A percentile compares a stretch with the other conserved stretches of the same genome.
Evolutionary conservation across 2,797 vertebrate species (phyloP).

Genomic region (Microctenopoma stevenorrisi): DNA sequence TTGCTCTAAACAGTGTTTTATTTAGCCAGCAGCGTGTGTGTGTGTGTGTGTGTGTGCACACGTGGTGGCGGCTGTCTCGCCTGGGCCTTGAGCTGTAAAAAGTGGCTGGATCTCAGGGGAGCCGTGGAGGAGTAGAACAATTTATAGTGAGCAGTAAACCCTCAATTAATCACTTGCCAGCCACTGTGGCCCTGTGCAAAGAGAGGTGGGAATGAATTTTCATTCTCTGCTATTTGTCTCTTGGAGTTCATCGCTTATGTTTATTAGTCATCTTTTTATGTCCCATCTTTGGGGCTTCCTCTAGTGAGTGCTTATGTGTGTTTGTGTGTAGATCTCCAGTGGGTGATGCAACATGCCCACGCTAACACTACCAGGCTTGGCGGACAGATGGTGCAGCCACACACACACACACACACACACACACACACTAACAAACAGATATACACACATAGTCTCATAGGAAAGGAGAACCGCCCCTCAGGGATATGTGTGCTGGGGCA

Average conservation of each 20-base stretch:
- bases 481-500: slow-evolving; percentile 81
- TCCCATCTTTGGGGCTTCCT: slow-evolving; percentile 75
- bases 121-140: slow-evolving; percentile 86
- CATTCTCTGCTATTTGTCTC: slow-evolving; percentile 90
- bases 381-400: slow-evolving; percentile 82
- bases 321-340: slow-evolving; percentile 37
- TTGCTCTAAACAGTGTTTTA: slow-evolving; percentile 73
- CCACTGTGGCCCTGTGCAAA: slow-evolving; percentile 87
- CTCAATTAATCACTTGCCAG: slow-evolving; percentile 93
- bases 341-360: slow-evolving; percentile 76
- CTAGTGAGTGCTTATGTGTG: slow-evolving; percentile 41
- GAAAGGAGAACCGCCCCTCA: slow-evolving; percentile 83
- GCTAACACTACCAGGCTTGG: slow-evolving; percentile 40
- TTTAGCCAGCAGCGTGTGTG: slow-evolving; percentile 44
- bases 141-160: slow-evolving; percentile 92
- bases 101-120: slow-evolving; percentile 79
- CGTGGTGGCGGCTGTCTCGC: slow-evolving; percentile 62
- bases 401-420: slow-evolving; percentile 47
- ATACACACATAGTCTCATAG: slow-evolving; percentile 53
- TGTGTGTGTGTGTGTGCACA: slow-evolving; percentile 22
- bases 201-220: slow-evolving; percentile 95
- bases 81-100: slow-evolving; percentile 83
- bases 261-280: slow-evolving; percentile 91
- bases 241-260: slow-evolving; percentile 96
- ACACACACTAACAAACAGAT: slow-evolving; percentile 38